Percentiles rank a stretch among this genome's conserved stretches.
phyloP scores from a whole-genome alignment of 2,113 vertebrate species.

The Ophiodon elongatus region DNA sequence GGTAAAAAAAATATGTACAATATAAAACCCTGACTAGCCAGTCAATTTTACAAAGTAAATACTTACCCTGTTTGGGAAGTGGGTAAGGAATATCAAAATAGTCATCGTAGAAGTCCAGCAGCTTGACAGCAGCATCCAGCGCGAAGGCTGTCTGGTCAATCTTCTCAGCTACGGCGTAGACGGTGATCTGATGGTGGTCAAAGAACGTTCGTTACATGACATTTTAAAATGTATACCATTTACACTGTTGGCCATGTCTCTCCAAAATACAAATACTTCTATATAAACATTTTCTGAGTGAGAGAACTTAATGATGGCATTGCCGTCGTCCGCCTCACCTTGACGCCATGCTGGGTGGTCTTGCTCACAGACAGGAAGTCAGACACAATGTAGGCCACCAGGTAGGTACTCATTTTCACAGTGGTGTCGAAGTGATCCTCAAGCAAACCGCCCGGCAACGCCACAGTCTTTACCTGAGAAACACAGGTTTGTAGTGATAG shows the following conservation, averaged over 20 bases:
- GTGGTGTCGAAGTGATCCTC: slow-evolving; percentile 92
- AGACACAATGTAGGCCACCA: slow-evolving; percentile 93
- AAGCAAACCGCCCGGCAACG: slow-evolving; percentile 83
- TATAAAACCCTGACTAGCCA: neutral
- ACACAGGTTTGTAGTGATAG: neutral
- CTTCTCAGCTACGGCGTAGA: slow-evolving; percentile 90
- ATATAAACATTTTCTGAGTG: neutral
- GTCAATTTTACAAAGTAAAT: neutral
- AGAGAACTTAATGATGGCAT: neutral
- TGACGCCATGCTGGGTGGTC: slow-evolving; percentile 86
- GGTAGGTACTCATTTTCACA: slow-evolving; percentile 94
- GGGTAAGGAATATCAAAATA: slow-evolving; percentile 94
- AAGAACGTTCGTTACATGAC: neutral
- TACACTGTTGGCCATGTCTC: neutral
- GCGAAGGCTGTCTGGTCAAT: slow-evolving; percentile 89
- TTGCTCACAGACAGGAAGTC: slow-evolving; percentile 93
- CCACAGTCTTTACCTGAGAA: slow-evolving; percentile 86
- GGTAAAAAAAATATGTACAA: neutral
- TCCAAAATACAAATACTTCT: neutral
- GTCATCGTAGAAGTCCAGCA: slow-evolving; percentile 92
- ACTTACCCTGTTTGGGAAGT: slow-evolving; percentile 85
- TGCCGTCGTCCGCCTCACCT: slow-evolving; percentile 80
- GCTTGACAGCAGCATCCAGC: slow-evolving; percentile 89
- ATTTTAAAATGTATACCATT: neutral
- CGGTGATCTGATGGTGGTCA: slow-evolving; percentile 84